Conservation (phyloP, 2,888 invertebrate species). For the Noctua fimbriata region DNA sequence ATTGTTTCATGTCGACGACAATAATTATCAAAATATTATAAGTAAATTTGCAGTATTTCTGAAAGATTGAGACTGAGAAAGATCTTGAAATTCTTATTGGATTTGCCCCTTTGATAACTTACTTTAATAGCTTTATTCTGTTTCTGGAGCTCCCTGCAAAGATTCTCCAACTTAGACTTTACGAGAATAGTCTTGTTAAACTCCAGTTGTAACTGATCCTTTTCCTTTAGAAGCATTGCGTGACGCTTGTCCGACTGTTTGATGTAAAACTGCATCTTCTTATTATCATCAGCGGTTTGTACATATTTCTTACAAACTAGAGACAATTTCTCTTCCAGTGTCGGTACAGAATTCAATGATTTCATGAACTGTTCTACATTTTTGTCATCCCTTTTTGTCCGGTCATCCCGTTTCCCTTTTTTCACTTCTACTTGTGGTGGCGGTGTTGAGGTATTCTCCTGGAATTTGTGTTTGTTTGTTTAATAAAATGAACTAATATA, state of each 20-base stretch:
- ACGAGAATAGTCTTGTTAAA: slow-evolving; percentile 95
- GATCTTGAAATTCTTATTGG: background rate
- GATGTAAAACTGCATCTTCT: slow-evolving; percentile 89
- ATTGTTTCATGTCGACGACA: background rate
- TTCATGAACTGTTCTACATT: slow-evolving; percentile 92
- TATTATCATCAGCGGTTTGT: slow-evolving; percentile 94
- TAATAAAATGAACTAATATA: background rate
- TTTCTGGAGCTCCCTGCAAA: slow-evolving; percentile 97
- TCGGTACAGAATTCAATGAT: slow-evolving; percentile 89
- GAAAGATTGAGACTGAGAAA: background rate
- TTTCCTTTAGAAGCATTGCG: slow-evolving; percentile 92
- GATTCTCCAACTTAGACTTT: slow-evolving; percentile 95
- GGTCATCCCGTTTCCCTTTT: slow-evolving; percentile 85
- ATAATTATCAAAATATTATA: background rate
- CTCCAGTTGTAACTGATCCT: slow-evolving; percentile 95
- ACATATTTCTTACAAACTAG: slow-evolving; percentile 94
- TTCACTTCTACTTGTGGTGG: slow-evolving; percentile 74
- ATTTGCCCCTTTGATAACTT: slow-evolving; percentile 52
- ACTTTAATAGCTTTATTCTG: slow-evolving; percentile 97
- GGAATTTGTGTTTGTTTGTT: slow-evolving; percentile 55
- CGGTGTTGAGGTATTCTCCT: slow-evolving; percentile 74
- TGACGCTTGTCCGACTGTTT: slow-evolving; percentile 92
- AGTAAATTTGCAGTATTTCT: background rate
- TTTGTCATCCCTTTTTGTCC: slow-evolving; percentile 89
- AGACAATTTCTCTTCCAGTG: slow-evolving; percentile 92